Evolutionary conservation across 2,888 invertebrate genomes (phyloP).

Genomic region (Apotomis turbidana): DNA sequence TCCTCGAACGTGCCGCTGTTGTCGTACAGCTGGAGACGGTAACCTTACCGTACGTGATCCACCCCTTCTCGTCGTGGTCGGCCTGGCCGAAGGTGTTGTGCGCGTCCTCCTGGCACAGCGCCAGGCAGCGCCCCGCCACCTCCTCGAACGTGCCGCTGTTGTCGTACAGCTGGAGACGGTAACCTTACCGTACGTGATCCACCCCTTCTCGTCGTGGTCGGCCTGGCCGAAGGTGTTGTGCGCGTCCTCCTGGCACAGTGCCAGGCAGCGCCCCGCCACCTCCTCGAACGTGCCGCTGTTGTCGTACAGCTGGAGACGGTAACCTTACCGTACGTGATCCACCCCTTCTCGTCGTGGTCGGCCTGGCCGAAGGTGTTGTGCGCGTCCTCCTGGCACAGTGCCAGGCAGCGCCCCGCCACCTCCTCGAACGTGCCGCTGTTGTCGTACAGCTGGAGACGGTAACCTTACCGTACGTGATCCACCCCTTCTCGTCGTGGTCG

Average conservation of each 20-base stretch:
- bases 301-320: slow-evolving; percentile 85
- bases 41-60: slow-evolving; percentile 86
- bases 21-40: slow-evolving; percentile 85
- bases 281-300: slow-evolving; percentile 83
- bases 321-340: slow-evolving; percentile 86
- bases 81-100: slow-evolving; percentile 85
- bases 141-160: slow-evolving; percentile 83
- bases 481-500: slow-evolving; percentile 85
- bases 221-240: slow-evolving; percentile 85
- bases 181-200: slow-evolving; percentile 86
- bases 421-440: slow-evolving; percentile 83
- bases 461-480: slow-evolving; percentile 86
- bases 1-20: slow-evolving; percentile 83
- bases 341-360: slow-evolving; percentile 85
- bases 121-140: slow-evolving; percentile 85
- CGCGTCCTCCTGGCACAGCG: slow-evolving; percentile 84
- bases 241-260: slow-evolving; percentile 84
- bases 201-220: slow-evolving; percentile 85
- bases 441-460: slow-evolving; percentile 85
- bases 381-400: slow-evolving; percentile 84
- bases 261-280: slow-evolving; percentile 85
- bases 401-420: slow-evolving; percentile 85
- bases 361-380: slow-evolving; percentile 85
- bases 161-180: slow-evolving; percentile 85
- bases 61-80: slow-evolving; percentile 85